Evolutionary conservation across 2,888 invertebrate genomes (phyloP).

Genomic region (Siphlonurus alternatus): DNA sequence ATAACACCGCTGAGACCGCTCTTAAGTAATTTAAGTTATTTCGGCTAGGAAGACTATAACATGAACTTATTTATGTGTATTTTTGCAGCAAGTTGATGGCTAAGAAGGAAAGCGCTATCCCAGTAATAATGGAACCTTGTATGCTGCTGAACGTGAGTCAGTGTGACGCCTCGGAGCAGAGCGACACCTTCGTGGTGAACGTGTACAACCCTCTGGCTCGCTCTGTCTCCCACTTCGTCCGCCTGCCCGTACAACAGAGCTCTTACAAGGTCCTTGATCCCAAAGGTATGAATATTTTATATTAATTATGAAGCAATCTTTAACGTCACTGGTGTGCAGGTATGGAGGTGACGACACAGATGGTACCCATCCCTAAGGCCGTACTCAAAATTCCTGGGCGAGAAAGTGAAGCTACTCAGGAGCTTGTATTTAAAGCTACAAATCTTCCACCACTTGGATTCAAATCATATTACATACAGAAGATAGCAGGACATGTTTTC

Average conservation of each 20-base stretch:
- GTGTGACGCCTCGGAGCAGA: conserved; percentile 34
- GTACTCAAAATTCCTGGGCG: conserved; percentile 24
- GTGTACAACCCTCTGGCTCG: conserved; percentile 46
- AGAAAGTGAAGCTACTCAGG: conserved; percentile 21
- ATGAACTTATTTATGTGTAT: background rate
- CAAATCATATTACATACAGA: conserved; percentile 14
- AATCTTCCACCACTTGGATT: conserved; percentile 21
- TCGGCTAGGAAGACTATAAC: no score
- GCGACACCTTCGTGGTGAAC: conserved; percentile 34
- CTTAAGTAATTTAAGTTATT: no score
- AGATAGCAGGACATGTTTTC: background rate
- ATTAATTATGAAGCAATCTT: background rate
- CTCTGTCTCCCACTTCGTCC: conserved; percentile 31
- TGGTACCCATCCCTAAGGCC: conserved; percentile 22
- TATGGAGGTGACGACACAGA: background rate
- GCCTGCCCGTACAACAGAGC: conserved; percentile 30
- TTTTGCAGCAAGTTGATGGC: background rate
- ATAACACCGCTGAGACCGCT: background rate
- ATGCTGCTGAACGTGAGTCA: conserved; percentile 41
- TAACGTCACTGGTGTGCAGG: background rate
- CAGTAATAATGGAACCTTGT: conserved; percentile 25
- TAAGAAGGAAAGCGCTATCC: background rate
- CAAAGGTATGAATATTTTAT: conserved; percentile 30
- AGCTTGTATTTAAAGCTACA: conserved; percentile 24
- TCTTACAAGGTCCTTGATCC: conserved; percentile 44